Evolutionary conservation across 2,888 invertebrate genomes (phyloP), one percentile per base, ranked within the genome.

Genomic region (Pharmacophagus antenor): DNA sequence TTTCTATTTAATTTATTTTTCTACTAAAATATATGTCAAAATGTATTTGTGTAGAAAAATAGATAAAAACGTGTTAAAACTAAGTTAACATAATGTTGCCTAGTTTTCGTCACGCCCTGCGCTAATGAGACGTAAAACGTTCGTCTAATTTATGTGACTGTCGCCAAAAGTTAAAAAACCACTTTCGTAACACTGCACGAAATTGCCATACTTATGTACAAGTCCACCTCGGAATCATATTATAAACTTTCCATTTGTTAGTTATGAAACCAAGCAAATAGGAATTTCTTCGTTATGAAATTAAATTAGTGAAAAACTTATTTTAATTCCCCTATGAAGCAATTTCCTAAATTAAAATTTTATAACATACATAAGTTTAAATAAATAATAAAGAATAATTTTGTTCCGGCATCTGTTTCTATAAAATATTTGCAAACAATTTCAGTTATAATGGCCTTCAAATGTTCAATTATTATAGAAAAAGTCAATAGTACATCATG

Each of bases 401-500:
- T n/a, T n/a, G n/a, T n/a, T n/a, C n/a, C n/a, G n/a, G n/a, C n/a
- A n/a, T n/a, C n/a, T n/a, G n/a, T n/a, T n/a, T n/a, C n/a, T 15
- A 46, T 25, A 46, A 20, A n/a, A 47, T 21, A 15, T 17, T 55
- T 21, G 31, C 47, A 37, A 31, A 37, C 8, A 10, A 25, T 17
- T 27, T 46, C 57, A 62, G 55, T 8, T 49, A 23, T 25, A 62
- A 41, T 53, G 52, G 48, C 56, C 56, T 57, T 53, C 31, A 44
- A 23, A 25, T 20, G 63, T 65, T 65, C 66, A 64, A 67, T 56
- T 55, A n/a, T n/a, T 61, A 54, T 20, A 21, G 17, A 53, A 67
- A 82, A 83, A 86, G 89, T 88, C 89, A 83, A 88, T 88, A 87
- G 63, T 67, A 64, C 68, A 68, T 71, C 76, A 74, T 74, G 72